Evolutionary conservation across 2,113 vertebrate species (phyloP), one percentile per base, ranked within the genome.

Genomic region (Rhinoptilus africanus): DNA sequence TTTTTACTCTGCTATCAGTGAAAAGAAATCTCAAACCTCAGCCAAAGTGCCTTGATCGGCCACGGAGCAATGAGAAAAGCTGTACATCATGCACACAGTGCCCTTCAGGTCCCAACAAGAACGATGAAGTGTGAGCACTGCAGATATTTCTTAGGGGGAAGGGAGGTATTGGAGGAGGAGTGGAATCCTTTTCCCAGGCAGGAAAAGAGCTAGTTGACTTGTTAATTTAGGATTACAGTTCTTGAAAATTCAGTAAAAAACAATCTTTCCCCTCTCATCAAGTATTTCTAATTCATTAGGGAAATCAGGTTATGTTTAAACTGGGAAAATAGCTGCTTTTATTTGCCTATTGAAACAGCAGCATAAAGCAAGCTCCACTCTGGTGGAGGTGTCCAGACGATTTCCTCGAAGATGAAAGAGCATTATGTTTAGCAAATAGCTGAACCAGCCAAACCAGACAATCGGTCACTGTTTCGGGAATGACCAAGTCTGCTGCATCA

Each of bases 391-490:
- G 95, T 93, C 95, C 96, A 93, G 97, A 97, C 87, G 22, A 93
- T 94, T 97, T 96, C 95, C 97, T 95, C 41, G 67, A 95, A 94
- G 96, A 95, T 97, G 96, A 96, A 97, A 97, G 96, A 94, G 89
- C 93, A 97, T 95, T 95, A 96, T 92, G 92, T 93, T 97, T 75
- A 95, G 95, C 95, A 85, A 97, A 97, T 18, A 95, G 94, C 92
- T 87, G 84, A 95, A 91, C 92, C 92, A 95, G 97, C 96, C 95
- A 95, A 93, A 92, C 57, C 94, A 95, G 95, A 96, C 97, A 97
- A 94, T 96, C 41, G n/a, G 95, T 96, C 96, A 97, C 89, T 97
- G 96, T 94, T 96, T 81, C 2, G 0, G 66, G 57, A 92, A 82
- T 34, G 84, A 80, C 89, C 66, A 72, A 76, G 66, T 50, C 92